phyloP scores from a whole-genome alignment of 2,888 invertebrate genomes.

The Leucophenga montana region DNA sequence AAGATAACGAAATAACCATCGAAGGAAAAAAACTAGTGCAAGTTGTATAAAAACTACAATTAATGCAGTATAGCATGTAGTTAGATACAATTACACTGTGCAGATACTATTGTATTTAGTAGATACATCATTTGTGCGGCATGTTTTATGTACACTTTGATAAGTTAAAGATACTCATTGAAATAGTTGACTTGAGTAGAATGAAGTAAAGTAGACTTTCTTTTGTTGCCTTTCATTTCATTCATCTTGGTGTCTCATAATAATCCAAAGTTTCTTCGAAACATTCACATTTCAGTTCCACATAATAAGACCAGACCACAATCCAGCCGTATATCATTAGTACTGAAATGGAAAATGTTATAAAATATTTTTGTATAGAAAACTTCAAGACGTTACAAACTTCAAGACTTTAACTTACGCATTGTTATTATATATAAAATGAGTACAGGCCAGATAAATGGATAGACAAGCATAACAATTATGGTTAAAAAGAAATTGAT shows the following conservation, averaged over 20 bases:
- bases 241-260: background rate
- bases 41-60: slow-evolving; percentile 6
- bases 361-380: background rate
- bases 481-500: slow-evolving; percentile 44
- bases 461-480: slow-evolving; percentile 41
- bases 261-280: slow-evolving; percentile 45
- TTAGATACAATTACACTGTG: background rate
- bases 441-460: slow-evolving; percentile 43
- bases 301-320: slow-evolving; percentile 53
- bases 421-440: slow-evolving; percentile 42
- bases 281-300: slow-evolving; percentile 46
- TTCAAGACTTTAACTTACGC: too few relatives aligned
- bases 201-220: too few relatives aligned
- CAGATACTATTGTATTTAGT: too few relatives aligned
- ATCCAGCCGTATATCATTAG: slow-evolving; percentile 50
- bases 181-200: too few relatives aligned
- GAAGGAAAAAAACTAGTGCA: background rate
- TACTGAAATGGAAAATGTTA: slow-evolving; percentile 30
- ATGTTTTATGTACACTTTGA: background rate
- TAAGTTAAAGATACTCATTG: too few relatives aligned
- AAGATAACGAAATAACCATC: too few relatives aligned
- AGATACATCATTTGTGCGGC: background rate
- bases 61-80: background rate
- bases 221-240: too few relatives aligned
- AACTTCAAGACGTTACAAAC: too few relatives aligned